Evolutionary conservation across 1,140 invertebrate species (phyloP), one percentile per base, ranked within the genome.

Genomic region (Drosophila nigromelanica): DNA sequence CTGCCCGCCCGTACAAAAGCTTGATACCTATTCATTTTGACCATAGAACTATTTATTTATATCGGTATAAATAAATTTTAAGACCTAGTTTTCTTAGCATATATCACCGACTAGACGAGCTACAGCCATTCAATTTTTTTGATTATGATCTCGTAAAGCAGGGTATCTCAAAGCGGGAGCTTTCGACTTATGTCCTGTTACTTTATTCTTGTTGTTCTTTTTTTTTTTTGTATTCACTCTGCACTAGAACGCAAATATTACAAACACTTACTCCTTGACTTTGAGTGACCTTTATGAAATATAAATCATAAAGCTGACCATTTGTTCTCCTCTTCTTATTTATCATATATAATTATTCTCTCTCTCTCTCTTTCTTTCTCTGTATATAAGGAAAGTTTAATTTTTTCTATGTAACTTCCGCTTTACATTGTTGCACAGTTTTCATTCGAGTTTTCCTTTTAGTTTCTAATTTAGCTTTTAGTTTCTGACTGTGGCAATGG

Each of bases 401-500:
- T 7, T 40, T 55, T 14, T 40, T 40, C 12, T 8, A 21, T 24
- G 51, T 39, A 30, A 45, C 40, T 58, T 48, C 42, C 50, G 27
- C n/a, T 48, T 8, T 5, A 48, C 56, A 60, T 52, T 60, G 47
- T 52, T 68, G 56, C 37, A 45, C 47, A 61, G 12, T 54, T 64
- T 35, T 33, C 48, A 54, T 37, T 56, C n/a, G 21, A 71, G 45
- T 42, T 64, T 64, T 42, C 18, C 37, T 33, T 58, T 43, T 43
- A 58, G 27, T 56, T 61, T 51, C 62, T 35, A 64, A 47, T 55
- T 64, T 42, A 35, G 39, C 63, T 70, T 55, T 48, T 56, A 42
- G 60, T 48, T 61, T 15, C 47, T 43, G 14, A 14, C 42, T 47
- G 56, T 14, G 12, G 47, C 24, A 30, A 15, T 2, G 21, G 27